A percentile compares a stretch with the other conserved stretches of the same genome.
These are phyloP conservation scores for Drosophila jambulina DNA, from an alignment of 1,140 invertebrate genomes.

Conservation along the genomic window DNA sequence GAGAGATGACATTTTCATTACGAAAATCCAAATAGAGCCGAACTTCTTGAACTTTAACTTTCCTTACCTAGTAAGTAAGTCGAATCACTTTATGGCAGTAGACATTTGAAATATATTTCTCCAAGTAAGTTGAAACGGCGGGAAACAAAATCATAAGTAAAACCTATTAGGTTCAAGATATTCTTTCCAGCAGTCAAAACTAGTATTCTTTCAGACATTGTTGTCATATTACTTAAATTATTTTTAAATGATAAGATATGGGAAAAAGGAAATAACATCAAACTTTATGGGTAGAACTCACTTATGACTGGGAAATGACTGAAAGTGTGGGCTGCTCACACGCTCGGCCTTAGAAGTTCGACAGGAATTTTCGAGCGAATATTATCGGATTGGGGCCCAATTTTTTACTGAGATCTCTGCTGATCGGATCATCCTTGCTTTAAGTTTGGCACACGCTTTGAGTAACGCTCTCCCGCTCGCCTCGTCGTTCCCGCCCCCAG, in stretches of 20 bases:
- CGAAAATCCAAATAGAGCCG: not conserved
- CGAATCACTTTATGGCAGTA: conserved; percentile 7
- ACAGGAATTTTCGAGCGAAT: not conserved
- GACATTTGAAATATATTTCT: not conserved
- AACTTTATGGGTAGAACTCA: not conserved
- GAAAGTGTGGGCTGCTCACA: too few species aligned
- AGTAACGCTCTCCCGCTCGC: conserved; percentile 42
- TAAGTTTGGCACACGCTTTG: conserved; percentile 74
- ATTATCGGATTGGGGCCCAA: conserved; percentile 4
- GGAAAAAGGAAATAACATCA: not conserved
- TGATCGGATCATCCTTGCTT: conserved; percentile 1
- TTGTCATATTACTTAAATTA: not conserved
- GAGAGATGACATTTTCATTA: conserved; percentile 2
- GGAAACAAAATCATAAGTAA: not conserved
- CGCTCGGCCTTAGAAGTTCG: conserved; percentile 2
- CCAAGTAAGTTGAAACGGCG: not conserved
- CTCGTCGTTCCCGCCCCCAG: not conserved
- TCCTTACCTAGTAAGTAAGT: conserved; percentile 2
- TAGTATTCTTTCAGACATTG: not conserved
- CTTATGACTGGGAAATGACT: not conserved
- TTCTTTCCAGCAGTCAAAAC: not conserved
- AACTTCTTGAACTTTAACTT: conserved; percentile 3
- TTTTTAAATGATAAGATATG: not conserved
- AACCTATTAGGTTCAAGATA: conserved; percentile 11
- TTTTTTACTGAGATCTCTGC: conserved; percentile 20